These are phyloP conservation scores for Sepioteuthis lessoniana DNA, from an alignment of 2,888 invertebrate genomes.

Conservation along the genomic window DNA sequence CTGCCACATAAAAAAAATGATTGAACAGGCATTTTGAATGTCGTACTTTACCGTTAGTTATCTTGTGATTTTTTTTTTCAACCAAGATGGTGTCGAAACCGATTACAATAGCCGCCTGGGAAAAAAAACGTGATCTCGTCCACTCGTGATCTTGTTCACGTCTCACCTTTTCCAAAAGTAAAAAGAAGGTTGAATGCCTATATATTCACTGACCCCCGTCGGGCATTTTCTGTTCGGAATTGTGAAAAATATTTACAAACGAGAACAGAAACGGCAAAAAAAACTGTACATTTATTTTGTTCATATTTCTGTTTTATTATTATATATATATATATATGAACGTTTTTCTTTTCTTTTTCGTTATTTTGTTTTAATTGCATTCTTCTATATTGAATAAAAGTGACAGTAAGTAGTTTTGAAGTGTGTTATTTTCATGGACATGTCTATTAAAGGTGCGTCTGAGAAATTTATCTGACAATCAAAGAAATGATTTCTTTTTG, in stretches of 20 bases:
- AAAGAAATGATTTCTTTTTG: no score
- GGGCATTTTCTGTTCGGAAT: not conserved
- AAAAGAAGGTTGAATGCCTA: constrained; percentile 17
- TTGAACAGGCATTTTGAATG: not conserved
- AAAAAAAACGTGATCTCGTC: not conserved
- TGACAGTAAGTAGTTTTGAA: no score
- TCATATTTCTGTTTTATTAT: not conserved
- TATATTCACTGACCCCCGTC: not conserved
- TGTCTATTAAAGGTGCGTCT: no score
- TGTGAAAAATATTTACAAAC: constrained; percentile 2
- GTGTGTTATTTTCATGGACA: no score
- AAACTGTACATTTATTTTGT: not conserved
- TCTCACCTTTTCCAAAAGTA: not conserved
- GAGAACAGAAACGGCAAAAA: not conserved
- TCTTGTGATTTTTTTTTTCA: not conserved
- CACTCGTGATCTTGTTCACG: constrained; percentile 33
- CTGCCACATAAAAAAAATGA: no score
- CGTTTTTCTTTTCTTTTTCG: no score
- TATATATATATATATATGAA: no score
- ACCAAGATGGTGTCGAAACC: not conserved
- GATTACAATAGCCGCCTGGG: not conserved
- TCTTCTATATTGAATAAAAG: no score
- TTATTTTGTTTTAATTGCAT: no score
- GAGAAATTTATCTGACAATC: no score
- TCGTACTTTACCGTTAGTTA: not conserved